Base-by-base conservation (phyloP, 2,113 vertebrate genomes). In the Otocyon megalotis region DNA sequence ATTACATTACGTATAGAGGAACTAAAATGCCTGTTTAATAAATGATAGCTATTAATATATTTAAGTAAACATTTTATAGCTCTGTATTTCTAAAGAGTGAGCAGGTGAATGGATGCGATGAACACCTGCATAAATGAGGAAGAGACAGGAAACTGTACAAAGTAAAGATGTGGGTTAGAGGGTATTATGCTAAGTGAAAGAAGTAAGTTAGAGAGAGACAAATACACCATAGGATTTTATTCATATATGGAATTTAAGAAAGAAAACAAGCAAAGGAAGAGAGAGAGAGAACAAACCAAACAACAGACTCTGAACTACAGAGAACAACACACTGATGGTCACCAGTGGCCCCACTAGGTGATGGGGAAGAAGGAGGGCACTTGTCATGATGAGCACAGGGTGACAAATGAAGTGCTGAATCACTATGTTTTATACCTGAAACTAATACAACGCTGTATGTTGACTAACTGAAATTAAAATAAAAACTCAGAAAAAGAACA, bases 81-180 rank as follows among this genome's bases (percentile, higher is more conserved):
- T 94, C 63, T 96, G 30, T 85, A 48, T 80, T 90, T 94, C 80
- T 88, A 76, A 85, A 88, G 85, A 91, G 28, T 56, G 79, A 92
- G 22, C 72, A 16, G 10, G 3, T 69, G 8, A 69, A 37, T 32
- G n/a, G 35, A n/a, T 63, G 2, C 56, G 22, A 48, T 69, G 48
- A 77, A 8, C n/a, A 58, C 24, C 43, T 80, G 43, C 48, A 54
- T 63, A 62, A 85, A 71, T 72, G 77, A 92, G 54, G 12, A 85
- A 15, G 30, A 65, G 81, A 32, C 84, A 13, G 65, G n/a, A 80
- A 92, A n/a, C n/a, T 82, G 15, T 60, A 9, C 32, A 53, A 92
- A 83, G 71, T 87, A 35, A 72, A 80, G 67, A 88, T 3, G 14
- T 48, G 43, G 43, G 26, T 6, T 2, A 16, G 74, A 76, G 72